Base-by-base conservation (phyloP, 2,888 invertebrate genomes). In the Nomada flava region DNA sequence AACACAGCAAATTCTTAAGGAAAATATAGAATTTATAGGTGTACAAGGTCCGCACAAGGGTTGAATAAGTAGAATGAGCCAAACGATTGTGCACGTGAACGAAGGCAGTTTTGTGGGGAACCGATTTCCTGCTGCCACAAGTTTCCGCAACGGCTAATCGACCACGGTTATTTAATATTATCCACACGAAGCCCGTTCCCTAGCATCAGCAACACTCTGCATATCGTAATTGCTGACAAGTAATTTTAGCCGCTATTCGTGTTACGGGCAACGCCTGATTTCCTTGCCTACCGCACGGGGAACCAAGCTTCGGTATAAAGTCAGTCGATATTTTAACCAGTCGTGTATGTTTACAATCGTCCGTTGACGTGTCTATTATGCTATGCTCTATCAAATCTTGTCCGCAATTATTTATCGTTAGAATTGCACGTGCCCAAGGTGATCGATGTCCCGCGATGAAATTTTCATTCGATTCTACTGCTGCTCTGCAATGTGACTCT, bases 141-240 rank as follows among this genome's bases (percentile, higher is more conserved):
- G 20, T 70, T 71, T 60, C 47, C 20, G 60, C 23, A 52, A 13
- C 42, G 13, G 2, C 18, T 67, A 59, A 62, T 62, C 53, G 23
- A 23, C 42, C 23, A 42, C 23, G 53, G 55, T 73, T 73, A 55
- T 73, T 72, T 73, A 65, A 73, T 64, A 67, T 76, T 83, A 69
- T 11, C 55, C 62, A 18, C 20, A 10, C 52, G 26, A 29, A 60
- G 29, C 42, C 11, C 13, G 59, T n/a, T 36, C 18, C n/a, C 47
- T 44, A 62, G 47, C 76, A 13, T 47, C 60, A 44, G 55, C 70
- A 59, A 62, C 70, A 55, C 60, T 59, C 63, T 29, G 53, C 72
- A 67, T 84, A 81, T 76, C 59, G 78, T 72, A 85, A 85, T 85
- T 85, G 74, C 70, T 59, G 68, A 26, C 63, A 68, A 76, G 78